Evolutionary conservation across 2,113 vertebrate genomes (phyloP).

Genomic region (Dinomys branickii): DNA sequence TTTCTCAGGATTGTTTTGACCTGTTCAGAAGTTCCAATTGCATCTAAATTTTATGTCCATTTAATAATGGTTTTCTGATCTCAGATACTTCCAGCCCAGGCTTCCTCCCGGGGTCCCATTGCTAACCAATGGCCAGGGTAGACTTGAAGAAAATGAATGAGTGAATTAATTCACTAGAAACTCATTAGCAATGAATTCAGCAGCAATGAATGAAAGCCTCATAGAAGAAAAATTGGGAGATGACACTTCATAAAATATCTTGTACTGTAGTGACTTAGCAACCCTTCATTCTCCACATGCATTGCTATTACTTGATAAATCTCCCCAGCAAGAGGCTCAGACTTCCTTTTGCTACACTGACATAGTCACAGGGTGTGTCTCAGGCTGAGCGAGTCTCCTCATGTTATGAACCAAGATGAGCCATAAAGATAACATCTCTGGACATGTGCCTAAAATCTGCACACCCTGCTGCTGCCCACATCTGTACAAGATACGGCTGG

Average conservation of each 20-base stretch:
- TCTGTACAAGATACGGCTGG: neutral
- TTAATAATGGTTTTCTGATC: neutral
- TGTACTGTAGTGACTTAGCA: neutral
- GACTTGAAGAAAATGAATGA: neutral
- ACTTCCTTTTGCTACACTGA: neutral
- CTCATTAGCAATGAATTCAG: neutral
- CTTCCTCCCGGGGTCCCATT: neutral
- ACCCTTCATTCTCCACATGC: neutral
- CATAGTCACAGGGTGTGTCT: conserved; percentile 12
- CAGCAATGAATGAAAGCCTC: neutral
- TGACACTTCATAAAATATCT: neutral
- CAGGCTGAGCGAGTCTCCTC: conserved; percentile 47
- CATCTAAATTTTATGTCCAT: neutral
- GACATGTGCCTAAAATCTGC: neutral
- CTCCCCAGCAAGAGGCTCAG: neutral
- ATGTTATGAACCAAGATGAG: neutral
- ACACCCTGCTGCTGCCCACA: neutral
- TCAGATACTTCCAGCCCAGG: neutral
- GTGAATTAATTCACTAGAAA: neutral
- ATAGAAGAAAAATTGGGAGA: neutral
- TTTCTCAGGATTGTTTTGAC: neutral
- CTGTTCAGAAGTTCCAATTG: neutral
- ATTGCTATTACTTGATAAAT: neutral
- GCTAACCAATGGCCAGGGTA: neutral
- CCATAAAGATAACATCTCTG: conserved; percentile 46